Conservation (phyloP, 2,888 invertebrate species). For the Epirrhoe alternata region DNA sequence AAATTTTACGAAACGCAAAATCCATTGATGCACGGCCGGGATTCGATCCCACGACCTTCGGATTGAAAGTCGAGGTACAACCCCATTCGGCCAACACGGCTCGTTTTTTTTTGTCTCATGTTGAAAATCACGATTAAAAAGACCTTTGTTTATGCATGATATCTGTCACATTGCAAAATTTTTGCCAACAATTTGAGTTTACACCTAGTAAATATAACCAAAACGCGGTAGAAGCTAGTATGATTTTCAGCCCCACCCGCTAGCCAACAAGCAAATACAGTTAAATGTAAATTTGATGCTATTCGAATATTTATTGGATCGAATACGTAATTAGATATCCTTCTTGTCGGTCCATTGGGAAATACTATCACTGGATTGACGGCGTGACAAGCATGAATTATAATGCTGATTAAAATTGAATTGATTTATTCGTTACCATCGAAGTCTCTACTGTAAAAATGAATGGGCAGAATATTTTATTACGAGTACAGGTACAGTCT, state of each 20-base stretch:
- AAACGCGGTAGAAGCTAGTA: background rate
- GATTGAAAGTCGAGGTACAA: no score
- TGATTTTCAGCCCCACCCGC: slow-evolving; percentile 17
- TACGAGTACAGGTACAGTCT: no score
- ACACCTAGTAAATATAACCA: background rate
- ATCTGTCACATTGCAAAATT: no score
- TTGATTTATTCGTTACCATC: background rate
- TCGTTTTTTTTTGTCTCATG: no score
- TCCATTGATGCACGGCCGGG: no score
- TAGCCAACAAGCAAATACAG: slow-evolving; percentile 23
- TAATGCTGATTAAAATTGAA: slow-evolving; percentile 34
- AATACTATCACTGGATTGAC: slow-evolving; percentile 70
- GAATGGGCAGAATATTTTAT: no score
- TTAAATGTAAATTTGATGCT: slow-evolving; percentile 69
- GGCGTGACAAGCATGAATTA: slow-evolving; percentile 68
- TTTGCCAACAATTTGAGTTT: no score
- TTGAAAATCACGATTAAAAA: no score
- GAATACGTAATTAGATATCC: slow-evolving; percentile 80
- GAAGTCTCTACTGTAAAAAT: background rate
- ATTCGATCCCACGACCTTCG: no score
- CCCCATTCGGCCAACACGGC: no score
- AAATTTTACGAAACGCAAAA: no score
- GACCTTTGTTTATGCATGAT: no score
- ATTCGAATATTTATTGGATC: slow-evolving; percentile 81
- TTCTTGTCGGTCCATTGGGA: slow-evolving; percentile 69